Evolutionary conservation across 2,797 vertebrate genomes (phyloP), one percentile per base, ranked within the genome.

Genomic region (Cossypha heuglini): DNA sequence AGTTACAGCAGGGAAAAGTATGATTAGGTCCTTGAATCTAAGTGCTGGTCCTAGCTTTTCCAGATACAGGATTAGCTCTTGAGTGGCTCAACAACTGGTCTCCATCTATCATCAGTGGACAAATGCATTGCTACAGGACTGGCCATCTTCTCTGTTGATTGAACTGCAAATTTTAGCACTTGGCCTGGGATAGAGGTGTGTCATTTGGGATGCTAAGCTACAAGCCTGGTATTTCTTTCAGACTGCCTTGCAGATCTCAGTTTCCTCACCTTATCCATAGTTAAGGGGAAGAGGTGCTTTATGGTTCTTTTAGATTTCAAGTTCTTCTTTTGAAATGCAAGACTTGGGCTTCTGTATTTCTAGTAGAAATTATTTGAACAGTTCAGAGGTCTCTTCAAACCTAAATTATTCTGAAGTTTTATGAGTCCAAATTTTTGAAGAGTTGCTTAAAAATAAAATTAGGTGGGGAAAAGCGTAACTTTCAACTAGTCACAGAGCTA

Each of bases 381-480:
- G 75, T 94, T 92, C 88, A 93, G 79, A 94, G 49, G 58, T 95
- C 73, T 31, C 73, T 86, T 94, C 68, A 68, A 91, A 72, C 38
- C 73, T 94, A 69, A 93, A 88, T 93, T 95, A 96, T 93, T 90
- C 77, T 81, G 62, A 82, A 86, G 20, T 90, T 88, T 83, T 88
- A 4, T 61, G 80, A 86, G 46, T 72, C 58, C 96, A 75, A 90
- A 93, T 95, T 95, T 97, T 96, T 96, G 31, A 97, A 69, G 81
- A 84, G 72, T 75, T 95, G 51, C 79, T 95, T 95, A 93, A 93
- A 93, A 96, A 88, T 87, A 94, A 96, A 91, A 95, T 92, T 57
- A 93, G 66, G 15, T 90, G 19, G 76, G 94, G 92, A 86, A 91
- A 94, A 83, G 54, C 2, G 0, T 79, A 89, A 90, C 81, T 95